phyloP scores from a whole-genome alignment of 1,140 invertebrate genomes.

The Amyelois transitella region DNA sequence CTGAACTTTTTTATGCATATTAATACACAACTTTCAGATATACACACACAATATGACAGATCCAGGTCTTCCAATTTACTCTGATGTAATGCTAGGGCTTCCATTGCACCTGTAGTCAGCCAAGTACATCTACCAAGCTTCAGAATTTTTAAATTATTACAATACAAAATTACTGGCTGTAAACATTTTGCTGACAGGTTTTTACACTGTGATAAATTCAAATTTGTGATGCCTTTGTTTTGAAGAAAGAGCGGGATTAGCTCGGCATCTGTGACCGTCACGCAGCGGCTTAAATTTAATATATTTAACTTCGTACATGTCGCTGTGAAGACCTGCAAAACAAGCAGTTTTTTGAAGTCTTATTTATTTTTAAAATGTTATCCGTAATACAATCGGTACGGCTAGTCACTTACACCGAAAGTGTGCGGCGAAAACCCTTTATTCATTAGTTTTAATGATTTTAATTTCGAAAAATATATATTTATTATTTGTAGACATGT shows the following conservation, averaged over 20 bases:
- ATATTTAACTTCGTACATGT: slow-evolving; percentile 66
- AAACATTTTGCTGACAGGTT: slow-evolving; percentile 74
- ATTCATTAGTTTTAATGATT: slow-evolving; percentile 60
- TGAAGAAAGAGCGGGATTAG: slow-evolving; percentile 69
- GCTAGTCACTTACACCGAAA: slow-evolving; percentile 47
- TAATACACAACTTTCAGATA: slow-evolving; percentile 73
- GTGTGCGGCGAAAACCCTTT: slow-evolving; percentile 58
- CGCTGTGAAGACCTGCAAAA: slow-evolving; percentile 64
- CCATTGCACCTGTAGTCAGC: slow-evolving; percentile 75
- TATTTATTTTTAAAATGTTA: not conserved
- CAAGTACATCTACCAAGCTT: slow-evolving; percentile 74
- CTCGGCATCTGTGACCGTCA: slow-evolving; percentile 65
- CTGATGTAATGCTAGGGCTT: slow-evolving; percentile 74
- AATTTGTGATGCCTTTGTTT: slow-evolving; percentile 62
- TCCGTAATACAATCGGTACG: not conserved
- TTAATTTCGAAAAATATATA: slow-evolving; percentile 62
- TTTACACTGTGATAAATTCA: slow-evolving; percentile 75
- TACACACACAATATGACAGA: slow-evolving; percentile 70
- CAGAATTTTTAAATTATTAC: slow-evolving; percentile 69
- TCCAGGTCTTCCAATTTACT: slow-evolving; percentile 75
- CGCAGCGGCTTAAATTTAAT: slow-evolving; percentile 71
- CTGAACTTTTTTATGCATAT: slow-evolving; percentile 76
- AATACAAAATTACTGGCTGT: slow-evolving; percentile 75
- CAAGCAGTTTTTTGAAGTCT: not conserved
- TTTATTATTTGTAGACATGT: slow-evolving; percentile 63